Evolutionary conservation across 2,113 vertebrate genomes (phyloP).

Genomic region (Smithornis capensis): DNA sequence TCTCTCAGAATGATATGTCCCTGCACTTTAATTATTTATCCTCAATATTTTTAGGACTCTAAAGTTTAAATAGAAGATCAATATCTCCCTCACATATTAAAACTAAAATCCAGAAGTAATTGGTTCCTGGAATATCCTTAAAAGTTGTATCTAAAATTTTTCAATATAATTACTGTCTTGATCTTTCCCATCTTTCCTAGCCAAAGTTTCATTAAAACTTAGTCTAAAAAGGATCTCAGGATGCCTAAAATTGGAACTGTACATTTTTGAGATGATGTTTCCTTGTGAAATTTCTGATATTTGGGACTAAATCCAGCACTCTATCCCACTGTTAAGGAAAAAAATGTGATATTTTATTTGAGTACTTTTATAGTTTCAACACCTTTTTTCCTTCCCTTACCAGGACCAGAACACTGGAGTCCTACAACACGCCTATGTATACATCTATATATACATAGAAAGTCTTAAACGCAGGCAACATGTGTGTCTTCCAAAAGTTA

Average conservation of each 20-base stretch:
- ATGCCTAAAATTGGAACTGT: neutral
- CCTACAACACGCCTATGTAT: neutral
- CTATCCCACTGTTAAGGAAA: neutral
- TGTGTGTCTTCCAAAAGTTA: neutral
- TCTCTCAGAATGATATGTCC: neutral
- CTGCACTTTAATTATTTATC: constrained; percentile 23
- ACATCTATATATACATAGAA: neutral
- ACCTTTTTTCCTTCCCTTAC: neutral
- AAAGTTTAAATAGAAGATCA: neutral
- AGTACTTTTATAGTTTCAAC: neutral
- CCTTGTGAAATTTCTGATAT: neutral
- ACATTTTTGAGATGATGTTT: neutral
- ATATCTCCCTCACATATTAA: neutral
- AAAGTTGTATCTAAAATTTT: neutral
- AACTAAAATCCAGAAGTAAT: neutral
- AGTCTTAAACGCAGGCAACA: neutral
- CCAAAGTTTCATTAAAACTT: neutral
- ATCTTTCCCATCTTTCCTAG: neutral
- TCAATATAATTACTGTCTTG: neutral
- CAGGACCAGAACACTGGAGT: neutral
- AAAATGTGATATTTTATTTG: neutral
- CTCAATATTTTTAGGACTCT: neutral
- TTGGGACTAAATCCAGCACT: neutral
- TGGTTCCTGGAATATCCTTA: neutral
- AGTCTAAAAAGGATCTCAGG: neutral